Evolutionary conservation across 1,140 invertebrate species (phyloP).

Genomic region (Zaprionus vittiger): DNA sequence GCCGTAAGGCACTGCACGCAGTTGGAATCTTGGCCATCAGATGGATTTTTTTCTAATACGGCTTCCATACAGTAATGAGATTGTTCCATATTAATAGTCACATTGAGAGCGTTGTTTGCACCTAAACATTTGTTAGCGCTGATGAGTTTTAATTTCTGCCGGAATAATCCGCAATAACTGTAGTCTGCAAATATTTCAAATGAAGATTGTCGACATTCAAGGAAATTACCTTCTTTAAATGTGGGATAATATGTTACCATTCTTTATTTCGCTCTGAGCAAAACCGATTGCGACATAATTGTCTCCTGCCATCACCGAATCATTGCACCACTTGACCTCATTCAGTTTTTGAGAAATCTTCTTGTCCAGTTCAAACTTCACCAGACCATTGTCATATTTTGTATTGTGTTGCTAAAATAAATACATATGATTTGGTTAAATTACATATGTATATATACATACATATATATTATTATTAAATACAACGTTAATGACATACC

Average conservation of each 20-base stretch:
- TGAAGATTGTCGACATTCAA: not conserved
- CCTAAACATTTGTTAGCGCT: not conserved
- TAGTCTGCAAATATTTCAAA: not conserved
- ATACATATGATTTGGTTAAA: not conserved
- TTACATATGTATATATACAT: too few species aligned
- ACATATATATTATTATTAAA: too few species aligned
- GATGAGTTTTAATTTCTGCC: not conserved
- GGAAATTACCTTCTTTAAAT: not conserved
- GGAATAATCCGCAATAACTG: not conserved
- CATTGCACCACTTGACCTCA: not conserved
- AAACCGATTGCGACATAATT: not conserved
- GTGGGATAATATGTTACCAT: not conserved
- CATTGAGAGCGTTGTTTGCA: not conserved
- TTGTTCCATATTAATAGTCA: not conserved
- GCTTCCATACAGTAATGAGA: slow-evolving; percentile 21
- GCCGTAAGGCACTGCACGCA: slow-evolving; percentile 33
- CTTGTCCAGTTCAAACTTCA: not conserved
- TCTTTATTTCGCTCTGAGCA: not conserved
- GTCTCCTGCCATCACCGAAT: not conserved
- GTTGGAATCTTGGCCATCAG: fast-evolving
- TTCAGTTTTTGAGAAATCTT: not conserved
- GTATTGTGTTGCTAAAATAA: not conserved
- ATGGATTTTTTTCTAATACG: too few species aligned
- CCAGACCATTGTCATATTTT: not conserved
- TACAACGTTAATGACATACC: not conserved